phyloP scores from a whole-genome alignment of 2,797 vertebrate species.

The Corythornis leucogaster region DNA sequence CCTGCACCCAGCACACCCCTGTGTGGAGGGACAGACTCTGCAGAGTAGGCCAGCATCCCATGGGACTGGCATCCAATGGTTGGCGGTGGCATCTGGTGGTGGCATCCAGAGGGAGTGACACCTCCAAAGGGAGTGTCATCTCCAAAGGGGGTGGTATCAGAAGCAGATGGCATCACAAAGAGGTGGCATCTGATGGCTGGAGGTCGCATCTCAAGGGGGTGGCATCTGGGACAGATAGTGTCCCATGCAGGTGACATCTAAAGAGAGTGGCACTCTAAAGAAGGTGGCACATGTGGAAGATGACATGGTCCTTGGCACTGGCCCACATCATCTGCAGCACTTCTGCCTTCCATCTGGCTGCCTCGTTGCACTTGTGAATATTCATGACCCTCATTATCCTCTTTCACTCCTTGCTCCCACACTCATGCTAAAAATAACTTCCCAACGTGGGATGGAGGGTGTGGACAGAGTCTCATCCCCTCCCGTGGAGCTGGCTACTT shows the following conservation, averaged over 20 bases:
- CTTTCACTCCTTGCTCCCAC: constrained; percentile 65
- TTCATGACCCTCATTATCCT: constrained; percentile 71
- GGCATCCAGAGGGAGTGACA: neutral
- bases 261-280: neutral
- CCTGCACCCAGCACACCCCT: neutral
- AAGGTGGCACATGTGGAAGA: neutral
- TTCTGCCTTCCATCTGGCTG: constrained; percentile 65
- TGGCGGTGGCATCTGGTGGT: neutral
- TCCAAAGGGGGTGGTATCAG: neutral
- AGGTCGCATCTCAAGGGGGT: neutral
- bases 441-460: neutral
- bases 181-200: neutral
- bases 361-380: constrained; percentile 67
- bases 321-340: constrained; percentile 76
- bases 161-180: neutral
- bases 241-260: neutral
- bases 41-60: neutral
- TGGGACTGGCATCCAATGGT: neutral
- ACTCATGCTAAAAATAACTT: constrained; percentile 71
- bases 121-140: neutral
- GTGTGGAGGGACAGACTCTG: neutral
- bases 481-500: neutral
- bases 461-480: neutral
- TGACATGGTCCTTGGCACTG: constrained; percentile 37
- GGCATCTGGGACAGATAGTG: neutral